These are phyloP conservation scores for Platypus cylindrus DNA, from an alignment of 2,888 invertebrate species.

Conservation along the genomic window DNA sequence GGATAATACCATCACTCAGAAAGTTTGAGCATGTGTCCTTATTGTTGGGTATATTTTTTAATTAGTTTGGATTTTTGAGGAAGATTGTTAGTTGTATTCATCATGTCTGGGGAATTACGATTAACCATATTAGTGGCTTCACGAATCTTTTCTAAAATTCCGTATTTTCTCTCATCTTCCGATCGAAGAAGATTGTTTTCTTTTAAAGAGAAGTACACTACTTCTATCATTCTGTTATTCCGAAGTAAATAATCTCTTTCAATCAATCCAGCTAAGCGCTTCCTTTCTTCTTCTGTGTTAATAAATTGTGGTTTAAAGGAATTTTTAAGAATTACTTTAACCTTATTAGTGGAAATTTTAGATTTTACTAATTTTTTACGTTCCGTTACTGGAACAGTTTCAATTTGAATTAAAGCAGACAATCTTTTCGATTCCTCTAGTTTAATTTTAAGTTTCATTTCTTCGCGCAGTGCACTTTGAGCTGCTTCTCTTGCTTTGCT, in stretches of 20 bases:
- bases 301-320: conserved; percentile 56
- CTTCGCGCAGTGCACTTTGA: conserved; percentile 54
- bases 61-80: too few species aligned
- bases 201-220: conserved; percentile 55
- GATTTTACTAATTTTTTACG: conserved; percentile 4
- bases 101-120: too few species aligned
- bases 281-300: conserved; percentile 57
- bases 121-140: conserved; percentile 21
- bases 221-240: conserved; percentile 56
- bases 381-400: conserved; percentile 3
- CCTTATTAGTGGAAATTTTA: conserved; percentile 1
- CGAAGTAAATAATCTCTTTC: conserved; percentile 57
- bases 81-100: too few species aligned
- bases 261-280: conserved; percentile 49
- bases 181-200: conserved; percentile 52
- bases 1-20: too few species aligned
- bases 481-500: conserved; percentile 68
- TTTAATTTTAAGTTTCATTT: conserved; percentile 48
- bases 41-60: too few species aligned
- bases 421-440: conserved; percentile 45
- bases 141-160: conserved; percentile 40
- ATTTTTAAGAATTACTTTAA: conserved; percentile 19
- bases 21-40: neutral
- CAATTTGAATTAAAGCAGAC: conserved; percentile 20
- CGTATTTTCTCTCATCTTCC: conserved; percentile 53